Percentiles rank a stretch among this genome's conserved stretches.
Conservation (phyloP, 2,113 vertebrate genomes). For the Seriola rivoliana region DNA sequence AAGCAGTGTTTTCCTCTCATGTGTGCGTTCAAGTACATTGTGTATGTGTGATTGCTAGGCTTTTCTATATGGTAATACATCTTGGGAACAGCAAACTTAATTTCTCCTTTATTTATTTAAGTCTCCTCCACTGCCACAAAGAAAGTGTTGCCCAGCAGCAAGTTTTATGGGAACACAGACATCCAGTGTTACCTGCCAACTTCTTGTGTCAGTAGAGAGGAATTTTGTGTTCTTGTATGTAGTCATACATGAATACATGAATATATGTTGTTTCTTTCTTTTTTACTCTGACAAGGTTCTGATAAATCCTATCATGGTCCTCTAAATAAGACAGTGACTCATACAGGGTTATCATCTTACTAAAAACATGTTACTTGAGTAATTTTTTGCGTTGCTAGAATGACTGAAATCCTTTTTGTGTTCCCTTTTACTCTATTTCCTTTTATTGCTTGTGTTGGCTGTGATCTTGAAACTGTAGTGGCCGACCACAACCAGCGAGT, state of each 20-base stretch:
- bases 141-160: constrained; percentile 63
- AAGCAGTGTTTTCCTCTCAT: constrained; percentile 24
- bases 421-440: background rate
- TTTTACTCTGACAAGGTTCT: background rate
- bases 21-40: background rate
- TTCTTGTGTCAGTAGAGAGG: constrained; percentile 42
- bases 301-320: too few species aligned
- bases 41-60: background rate
- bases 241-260: background rate
- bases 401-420: background rate
- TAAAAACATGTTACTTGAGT: background rate
- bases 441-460: constrained; percentile 6
- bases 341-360: background rate
- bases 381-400: background rate
- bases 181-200: constrained; percentile 35
- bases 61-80: constrained; percentile 2
- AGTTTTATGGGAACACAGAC: constrained; percentile 54
- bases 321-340: background rate
- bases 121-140: constrained; percentile 36
- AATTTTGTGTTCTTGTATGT: constrained; percentile 22
- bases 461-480: background rate
- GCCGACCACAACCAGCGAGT: background rate
- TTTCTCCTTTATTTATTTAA: constrained; percentile 46
- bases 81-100: constrained; percentile 22
- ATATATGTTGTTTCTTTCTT: background rate